Evolutionary conservation across 2,797 vertebrate genomes (phyloP).

Genomic region (Aplochiton taeniatus): DNA sequence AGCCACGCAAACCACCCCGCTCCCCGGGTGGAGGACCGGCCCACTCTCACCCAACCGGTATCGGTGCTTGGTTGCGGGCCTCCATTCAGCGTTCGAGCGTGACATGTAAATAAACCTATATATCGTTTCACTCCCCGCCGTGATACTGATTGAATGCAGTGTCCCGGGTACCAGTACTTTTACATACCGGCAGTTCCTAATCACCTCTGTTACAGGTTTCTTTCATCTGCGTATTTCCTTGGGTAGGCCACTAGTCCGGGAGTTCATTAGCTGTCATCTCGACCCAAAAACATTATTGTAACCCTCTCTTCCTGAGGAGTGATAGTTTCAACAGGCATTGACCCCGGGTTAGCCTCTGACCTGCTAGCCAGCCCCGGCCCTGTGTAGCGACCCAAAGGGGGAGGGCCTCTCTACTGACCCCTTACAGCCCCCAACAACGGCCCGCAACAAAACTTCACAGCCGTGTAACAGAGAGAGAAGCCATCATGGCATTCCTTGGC

Average conservation of each 20-base stretch:
- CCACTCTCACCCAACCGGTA: not conserved
- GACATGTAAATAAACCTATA: no score
- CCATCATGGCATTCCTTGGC: conserved; percentile 54
- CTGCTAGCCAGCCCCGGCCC: conserved; percentile 70
- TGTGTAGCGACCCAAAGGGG: conserved; percentile 36
- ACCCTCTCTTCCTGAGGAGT: conserved; percentile 71
- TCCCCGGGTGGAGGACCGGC: not conserved
- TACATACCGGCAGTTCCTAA: no score
- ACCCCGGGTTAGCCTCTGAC: conserved; percentile 91
- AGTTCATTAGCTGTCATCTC: conserved; percentile 55
- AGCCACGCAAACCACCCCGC: not conserved
- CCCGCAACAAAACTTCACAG: conserved; percentile 51
- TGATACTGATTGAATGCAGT: no score
- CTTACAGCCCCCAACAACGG: not conserved
- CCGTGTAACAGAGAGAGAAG: conserved; percentile 42
- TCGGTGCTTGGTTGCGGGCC: no score
- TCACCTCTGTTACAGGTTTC: no score
- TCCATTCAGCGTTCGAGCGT: no score
- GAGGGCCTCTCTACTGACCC: conserved; percentile 44
- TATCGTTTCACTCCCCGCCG: no score
- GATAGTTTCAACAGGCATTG: conserved; percentile 79
- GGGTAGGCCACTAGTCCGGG: conserved; percentile 3
- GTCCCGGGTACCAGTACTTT: no score
- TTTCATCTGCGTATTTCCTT: not conserved
- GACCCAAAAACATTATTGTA: conserved; percentile 79